These are phyloP conservation scores for Lasiommata megera DNA, from an alignment of 2,888 invertebrate species.

Conservation along the genomic window DNA sequence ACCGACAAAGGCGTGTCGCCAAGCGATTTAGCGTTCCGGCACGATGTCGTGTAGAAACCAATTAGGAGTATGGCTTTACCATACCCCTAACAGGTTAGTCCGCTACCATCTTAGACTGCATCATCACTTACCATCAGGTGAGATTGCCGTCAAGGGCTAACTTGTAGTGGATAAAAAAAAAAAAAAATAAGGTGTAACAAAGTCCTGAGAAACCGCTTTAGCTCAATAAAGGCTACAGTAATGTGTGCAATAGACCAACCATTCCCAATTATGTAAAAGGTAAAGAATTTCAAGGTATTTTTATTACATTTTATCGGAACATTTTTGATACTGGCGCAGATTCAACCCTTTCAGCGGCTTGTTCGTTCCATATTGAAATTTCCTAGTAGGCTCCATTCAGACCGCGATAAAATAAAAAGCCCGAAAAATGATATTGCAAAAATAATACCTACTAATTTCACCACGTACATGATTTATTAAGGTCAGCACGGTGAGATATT, in stretches of 20 bases:
- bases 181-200: too few relatives aligned
- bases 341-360: constrained; percentile 21
- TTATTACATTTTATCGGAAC: constrained; percentile 4
- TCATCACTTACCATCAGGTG: too few relatives aligned
- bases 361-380: constrained; percentile 44
- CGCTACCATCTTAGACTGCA: too few relatives aligned
- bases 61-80: too few relatives aligned
- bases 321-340: constrained; percentile 14
- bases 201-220: neutral
- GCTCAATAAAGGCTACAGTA: neutral
- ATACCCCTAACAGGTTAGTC: too few relatives aligned
- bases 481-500: constrained; percentile 44
- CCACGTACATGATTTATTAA: constrained; percentile 59
- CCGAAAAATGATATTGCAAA: constrained; percentile 48
- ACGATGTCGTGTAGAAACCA: too few relatives aligned
- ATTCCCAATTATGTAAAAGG: neutral
- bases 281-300: constrained; percentile 9
- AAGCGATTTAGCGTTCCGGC: too few relatives aligned
- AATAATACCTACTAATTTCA: constrained; percentile 58
- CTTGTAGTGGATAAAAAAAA: too few relatives aligned
- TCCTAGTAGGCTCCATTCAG: constrained; percentile 39
- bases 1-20: too few relatives aligned
- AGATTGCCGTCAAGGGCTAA: too few relatives aligned
- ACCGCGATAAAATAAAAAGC: constrained; percentile 47
- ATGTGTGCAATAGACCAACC: neutral